A percentile compares a stretch with the other conserved stretches of the same genome.
Evolutionary conservation across 1,140 invertebrate genomes (phyloP).

Genomic region (Ostrea denselamellosa): DNA sequence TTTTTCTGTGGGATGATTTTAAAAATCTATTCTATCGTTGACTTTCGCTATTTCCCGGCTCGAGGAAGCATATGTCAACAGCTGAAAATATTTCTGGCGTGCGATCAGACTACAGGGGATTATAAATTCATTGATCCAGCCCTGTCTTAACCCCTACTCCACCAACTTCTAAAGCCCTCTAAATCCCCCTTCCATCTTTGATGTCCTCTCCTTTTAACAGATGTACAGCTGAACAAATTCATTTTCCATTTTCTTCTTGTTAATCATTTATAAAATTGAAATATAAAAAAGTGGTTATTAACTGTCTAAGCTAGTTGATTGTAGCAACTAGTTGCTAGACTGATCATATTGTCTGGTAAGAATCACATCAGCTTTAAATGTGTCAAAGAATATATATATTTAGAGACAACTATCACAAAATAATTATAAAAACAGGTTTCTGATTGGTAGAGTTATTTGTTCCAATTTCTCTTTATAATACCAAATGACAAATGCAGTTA

Average conservation of each 20-base stretch:
- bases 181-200: slow-evolving; percentile 21
- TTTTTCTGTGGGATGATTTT: slow-evolving; percentile 30
- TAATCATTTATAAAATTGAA: not conserved
- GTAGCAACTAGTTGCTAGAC: not conserved
- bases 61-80: slow-evolving; percentile 21
- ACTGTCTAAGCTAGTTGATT: not conserved
- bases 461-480: too few species aligned
- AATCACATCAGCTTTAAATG: too few species aligned
- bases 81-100: slow-evolving; percentile 19
- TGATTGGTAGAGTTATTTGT: too few species aligned
- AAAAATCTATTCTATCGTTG: slow-evolving; percentile 17
- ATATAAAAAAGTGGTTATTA: not conserved
- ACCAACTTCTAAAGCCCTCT: slow-evolving; percentile 13
- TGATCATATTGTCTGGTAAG: too few species aligned
- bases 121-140: slow-evolving; percentile 17
- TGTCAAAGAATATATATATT: too few species aligned
- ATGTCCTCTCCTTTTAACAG: slow-evolving; percentile 5
- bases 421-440: too few species aligned
- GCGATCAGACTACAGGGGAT: slow-evolving; percentile 3
- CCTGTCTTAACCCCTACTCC: not conserved
- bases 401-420: too few species aligned
- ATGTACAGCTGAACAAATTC: slow-evolving; percentile 15
- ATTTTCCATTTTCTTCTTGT: not conserved
- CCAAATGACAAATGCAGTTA: too few species aligned
- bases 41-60: slow-evolving; percentile 38